Conservation (phyloP, 2,113 vertebrate species). For the Sus scrofa region T2T-Sscrofa CM000815.6:97142501-97143000, state of each 20-base stretch:
- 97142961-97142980: background rate
- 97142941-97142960: background rate
- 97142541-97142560: background rate
- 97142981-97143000: background rate
- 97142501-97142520: background rate
- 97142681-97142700: fast-evolving
- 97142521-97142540: background rate
- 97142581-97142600: background rate
- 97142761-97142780: background rate
- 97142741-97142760: constrained; percentile 3
- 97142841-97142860: background rate
- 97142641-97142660: background rate
- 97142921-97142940: background rate
- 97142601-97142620: background rate
- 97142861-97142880: background rate
- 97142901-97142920: background rate
- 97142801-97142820: background rate
- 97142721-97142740: background rate
- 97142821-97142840: background rate
- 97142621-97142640: background rate
- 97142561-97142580: background rate
- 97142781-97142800: background rate
- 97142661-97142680: background rate
- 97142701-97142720: background rate
- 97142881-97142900: background rate